Evolutionary conservation across 2,797 vertebrate species (phyloP).

Genomic region (Rhabdophis nuchalis): DNA sequence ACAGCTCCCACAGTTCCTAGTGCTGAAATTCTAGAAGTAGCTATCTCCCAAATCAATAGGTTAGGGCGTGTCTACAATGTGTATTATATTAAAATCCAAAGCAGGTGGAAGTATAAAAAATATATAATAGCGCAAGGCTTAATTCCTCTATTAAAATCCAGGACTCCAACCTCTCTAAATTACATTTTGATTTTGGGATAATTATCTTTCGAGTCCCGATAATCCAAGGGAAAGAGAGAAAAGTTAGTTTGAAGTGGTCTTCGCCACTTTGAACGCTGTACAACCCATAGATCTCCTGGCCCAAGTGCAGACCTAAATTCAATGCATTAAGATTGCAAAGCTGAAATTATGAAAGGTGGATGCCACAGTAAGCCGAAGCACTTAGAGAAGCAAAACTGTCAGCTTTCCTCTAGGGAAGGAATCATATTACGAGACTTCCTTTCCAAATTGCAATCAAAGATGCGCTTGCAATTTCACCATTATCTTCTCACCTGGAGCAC

Average conservation of each 20-base stretch:
- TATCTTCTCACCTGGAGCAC: slow-evolving; percentile 73
- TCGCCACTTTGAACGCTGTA: background rate
- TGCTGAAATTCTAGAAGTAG: background rate
- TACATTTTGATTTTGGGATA: background rate
- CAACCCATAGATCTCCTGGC: background rate
- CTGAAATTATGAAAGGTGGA: background rate
- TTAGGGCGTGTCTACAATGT: background rate
- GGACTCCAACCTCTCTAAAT: background rate
- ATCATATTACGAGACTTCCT: background rate
- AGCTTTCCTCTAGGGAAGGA: background rate
- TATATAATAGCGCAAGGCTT: background rate
- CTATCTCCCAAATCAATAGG: background rate
- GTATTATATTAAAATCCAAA: background rate
- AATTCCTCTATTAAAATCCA: background rate
- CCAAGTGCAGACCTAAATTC: background rate
- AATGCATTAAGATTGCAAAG: background rate
- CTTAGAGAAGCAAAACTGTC: background rate
- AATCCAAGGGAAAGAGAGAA: background rate
- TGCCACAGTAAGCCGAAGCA: background rate
- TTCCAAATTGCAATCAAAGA: background rate
- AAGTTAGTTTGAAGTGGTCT: background rate
- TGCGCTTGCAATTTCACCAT: background rate
- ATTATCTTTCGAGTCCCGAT: background rate
- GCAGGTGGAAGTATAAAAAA: background rate
- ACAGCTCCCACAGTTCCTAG: background rate